Base-by-base conservation (phyloP, 2,113 vertebrate species). In the Clarias macrocephalus region DNA sequence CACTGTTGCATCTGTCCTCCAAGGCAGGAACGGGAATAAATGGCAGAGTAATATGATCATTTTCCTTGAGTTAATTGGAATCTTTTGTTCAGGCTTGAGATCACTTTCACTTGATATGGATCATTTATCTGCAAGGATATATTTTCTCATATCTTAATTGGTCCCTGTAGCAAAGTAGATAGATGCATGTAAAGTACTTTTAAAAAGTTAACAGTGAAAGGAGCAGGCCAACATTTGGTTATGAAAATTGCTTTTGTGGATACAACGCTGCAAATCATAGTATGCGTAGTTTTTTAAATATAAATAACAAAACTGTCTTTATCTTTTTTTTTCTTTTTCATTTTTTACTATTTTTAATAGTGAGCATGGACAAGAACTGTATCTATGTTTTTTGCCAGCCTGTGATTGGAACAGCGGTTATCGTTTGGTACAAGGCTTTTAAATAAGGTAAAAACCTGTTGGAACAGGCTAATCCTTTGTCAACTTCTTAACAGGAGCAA, bases 401-500 rank as follows among this genome's bases (percentile, higher is more conserved):
- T 59, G 54, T 68, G 30, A n/a, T 25, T 66, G 62, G 37, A 68
- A 21, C 63, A 54, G n/a, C 42, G 21, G 82, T 83, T 68, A 56
- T 30, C 2, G 25, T 63, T 68, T 68, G n/a, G 42, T 68, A 83
- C 21, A 8, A 30, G 48, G n/a, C 63, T 68, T 83, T 54, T 54
- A 52, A 30, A 54, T 42, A 83, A 30, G 18, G 16, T 56, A 68
- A 11, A 83, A 68, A 13, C 63, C 62, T 82, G 33, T 65, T 82
- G 59, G n/a, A 82, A 80, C 76, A 80, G 28, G n/a, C 76, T 80
- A 59, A 80, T 82, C 62, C 62, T 82, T 65, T 82, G 59, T 82
- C 59, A 82, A 48, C 80, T 65, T 82, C 21, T 63, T 66, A 82
- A 65, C n/a, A 56, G 33, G 13, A n/a, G 76, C 25, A n/a, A 48